phyloP scores from a whole-genome alignment of 2,113 vertebrate genomes.

The Porphyrio hochstetteri region DNA sequence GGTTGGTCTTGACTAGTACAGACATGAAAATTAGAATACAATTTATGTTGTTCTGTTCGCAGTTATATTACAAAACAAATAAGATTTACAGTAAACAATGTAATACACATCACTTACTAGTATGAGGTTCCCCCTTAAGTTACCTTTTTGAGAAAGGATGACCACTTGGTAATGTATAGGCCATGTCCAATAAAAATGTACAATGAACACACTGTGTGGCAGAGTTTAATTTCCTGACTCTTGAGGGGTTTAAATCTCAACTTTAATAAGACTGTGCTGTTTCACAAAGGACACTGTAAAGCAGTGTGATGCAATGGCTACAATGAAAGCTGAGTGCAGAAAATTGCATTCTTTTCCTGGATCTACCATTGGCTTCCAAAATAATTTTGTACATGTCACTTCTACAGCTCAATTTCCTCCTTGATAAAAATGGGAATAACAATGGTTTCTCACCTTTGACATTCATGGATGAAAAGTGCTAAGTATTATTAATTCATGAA shows the following conservation, averaged over 20 bases:
- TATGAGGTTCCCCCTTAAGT: background rate
- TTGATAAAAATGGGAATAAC: slow-evolving; percentile 33
- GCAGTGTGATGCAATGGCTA: background rate
- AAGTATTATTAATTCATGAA: slow-evolving; percentile 42
- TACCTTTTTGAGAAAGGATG: background rate
- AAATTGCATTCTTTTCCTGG: background rate
- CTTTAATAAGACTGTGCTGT: background rate
- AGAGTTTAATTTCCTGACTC: slow-evolving; percentile 53
- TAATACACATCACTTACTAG: background rate
- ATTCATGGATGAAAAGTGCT: slow-evolving; percentile 32
- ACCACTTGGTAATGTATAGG: background rate
- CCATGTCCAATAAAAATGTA: background rate
- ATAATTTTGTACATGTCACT: background rate
- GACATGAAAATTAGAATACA: background rate
- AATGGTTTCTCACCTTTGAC: slow-evolving; percentile 25
- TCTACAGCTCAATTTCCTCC: slow-evolving; percentile 46
- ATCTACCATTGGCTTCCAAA: background rate
- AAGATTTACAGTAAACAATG: background rate
- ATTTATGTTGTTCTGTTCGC: background rate
- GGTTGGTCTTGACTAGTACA: background rate
- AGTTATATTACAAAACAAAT: background rate
- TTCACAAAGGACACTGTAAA: background rate
- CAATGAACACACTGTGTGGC: background rate
- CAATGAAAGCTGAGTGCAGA: background rate
- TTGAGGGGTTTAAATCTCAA: background rate